Evolutionary conservation across 2,888 invertebrate species (phyloP), one percentile per base, ranked within the genome.

Genomic region (Marronus borbonicus): DNA sequence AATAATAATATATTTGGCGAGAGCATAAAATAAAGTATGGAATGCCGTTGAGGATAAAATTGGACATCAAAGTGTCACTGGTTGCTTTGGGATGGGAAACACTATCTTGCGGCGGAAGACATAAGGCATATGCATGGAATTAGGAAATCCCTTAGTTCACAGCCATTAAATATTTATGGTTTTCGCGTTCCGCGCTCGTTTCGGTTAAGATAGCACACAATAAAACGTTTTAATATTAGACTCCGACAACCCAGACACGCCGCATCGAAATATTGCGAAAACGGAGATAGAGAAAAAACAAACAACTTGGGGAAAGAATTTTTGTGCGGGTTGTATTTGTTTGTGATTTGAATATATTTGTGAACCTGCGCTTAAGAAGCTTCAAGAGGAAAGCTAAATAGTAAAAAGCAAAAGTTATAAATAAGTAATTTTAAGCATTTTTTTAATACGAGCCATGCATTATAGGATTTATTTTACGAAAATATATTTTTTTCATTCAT

Each of bases 131-230:
- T 74, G 72, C 72, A 28, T 60, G 72, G 60, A 74, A 74, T 74
- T 74, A 60, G 60, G 60, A 74, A 74, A 74, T 74, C 72, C 72
- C 72, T 74, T 60, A 74, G 72, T 74, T 74, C 72, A 44, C 72
- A 60, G 60, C 72, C 72, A 62, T 74, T 74, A 74, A 74, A 74
- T 74, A 74, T 74, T 74, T 74, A 74, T 74, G 72, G 72, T 17
- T 24, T 24, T 44, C 49, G 72, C 60, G 60, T 74, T 60, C 72
- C 44, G 49, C 60, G 60, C 50, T 50, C 68, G 68, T 68, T 74
- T 20, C 44, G 44, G 24, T 20, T 70, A 58, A 70, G 58, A 70
- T 70, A 55, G 70, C 60, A 74, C 60, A 60, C 62, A 39, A 74
- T 74, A 74, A 74, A 74, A 62, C 44, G 72, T 62, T 74, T 74